Evolutionary conservation across 2,888 invertebrate genomes (phyloP).

Genomic region (Odontomyia ornata): DNA sequence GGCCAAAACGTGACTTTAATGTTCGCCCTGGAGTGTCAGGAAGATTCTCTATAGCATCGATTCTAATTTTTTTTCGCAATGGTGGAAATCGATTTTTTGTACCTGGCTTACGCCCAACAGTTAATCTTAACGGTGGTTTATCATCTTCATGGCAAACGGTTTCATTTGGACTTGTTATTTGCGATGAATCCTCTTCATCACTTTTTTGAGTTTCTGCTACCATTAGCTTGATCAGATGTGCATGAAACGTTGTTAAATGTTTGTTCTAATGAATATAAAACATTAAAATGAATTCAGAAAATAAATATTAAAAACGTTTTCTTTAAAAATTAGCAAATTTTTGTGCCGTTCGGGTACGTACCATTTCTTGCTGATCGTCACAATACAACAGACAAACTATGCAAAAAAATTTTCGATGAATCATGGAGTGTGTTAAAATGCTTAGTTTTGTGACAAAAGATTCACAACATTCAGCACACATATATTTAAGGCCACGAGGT

Average conservation of each 20-base stretch:
- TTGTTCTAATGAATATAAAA: conserved; percentile 18
- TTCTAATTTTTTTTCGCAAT: background rate
- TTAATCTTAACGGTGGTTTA: background rate
- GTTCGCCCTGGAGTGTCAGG: background rate
- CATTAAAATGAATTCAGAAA: background rate
- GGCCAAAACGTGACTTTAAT: conserved; percentile 29
- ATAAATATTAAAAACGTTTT: background rate
- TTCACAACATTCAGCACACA: conserved; percentile 16
- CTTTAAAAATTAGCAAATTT: background rate
- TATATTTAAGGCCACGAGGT: conserved; percentile 22
- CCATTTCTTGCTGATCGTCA: conserved; percentile 24
- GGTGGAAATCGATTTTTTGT: background rate
- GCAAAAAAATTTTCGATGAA: conserved; percentile 21
- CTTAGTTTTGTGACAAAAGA: conserved; percentile 12
- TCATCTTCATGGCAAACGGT: background rate
- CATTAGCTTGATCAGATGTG: background rate
- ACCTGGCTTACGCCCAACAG: background rate
- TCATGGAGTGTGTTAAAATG: conserved; percentile 28
- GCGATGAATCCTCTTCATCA: too few species aligned
- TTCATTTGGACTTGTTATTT: background rate
- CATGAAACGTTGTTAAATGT: conserved; percentile 21
- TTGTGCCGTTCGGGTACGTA: background rate
- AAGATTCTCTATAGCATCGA: background rate
- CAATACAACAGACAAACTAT: conserved; percentile 15
- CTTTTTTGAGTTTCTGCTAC: background rate